These are phyloP conservation scores for Erpobdella octoculata DNA, from an alignment of 2,888 invertebrate genomes.

Conservation along the genomic window DNA sequence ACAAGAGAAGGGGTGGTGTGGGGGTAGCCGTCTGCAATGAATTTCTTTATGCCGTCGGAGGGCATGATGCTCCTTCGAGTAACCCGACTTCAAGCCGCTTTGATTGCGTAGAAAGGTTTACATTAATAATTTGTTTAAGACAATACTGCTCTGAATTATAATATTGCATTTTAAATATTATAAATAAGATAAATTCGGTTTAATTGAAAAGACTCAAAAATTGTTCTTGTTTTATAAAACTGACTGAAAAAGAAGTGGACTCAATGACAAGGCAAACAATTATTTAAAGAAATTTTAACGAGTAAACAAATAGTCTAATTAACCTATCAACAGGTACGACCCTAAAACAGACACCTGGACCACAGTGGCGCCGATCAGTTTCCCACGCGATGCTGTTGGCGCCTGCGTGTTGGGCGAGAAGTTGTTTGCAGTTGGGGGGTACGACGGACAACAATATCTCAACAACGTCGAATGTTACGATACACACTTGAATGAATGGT, in stretches of 20 bases:
- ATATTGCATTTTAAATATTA: too few species aligned
- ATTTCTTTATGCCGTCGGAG: slow-evolving; percentile 81
- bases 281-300: too few species aligned
- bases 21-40: slow-evolving; percentile 82
- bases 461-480: slow-evolving; percentile 78
- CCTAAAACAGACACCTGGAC: slow-evolving; percentile 76
- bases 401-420: slow-evolving; percentile 75
- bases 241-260: too few species aligned
- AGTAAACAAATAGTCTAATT: too few species aligned
- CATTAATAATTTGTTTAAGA: too few species aligned
- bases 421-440: slow-evolving; percentile 77
- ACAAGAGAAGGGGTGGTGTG: slow-evolving; percentile 75
- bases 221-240: too few species aligned
- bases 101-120: slow-evolving; percentile 78
- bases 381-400: slow-evolving; percentile 79
- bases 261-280: too few species aligned
- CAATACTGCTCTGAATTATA: too few species aligned
- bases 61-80: slow-evolving; percentile 84
- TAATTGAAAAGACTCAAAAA: too few species aligned
- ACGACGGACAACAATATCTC: slow-evolving; percentile 79
- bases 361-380: slow-evolving; percentile 70
- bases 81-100: slow-evolving; percentile 74
- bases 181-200: too few species aligned
- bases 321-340: slow-evolving; percentile 55
- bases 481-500: slow-evolving; percentile 59